phyloP scores from a whole-genome alignment of 2,797 vertebrate genomes.

The Gallinago solitaria region DNA sequence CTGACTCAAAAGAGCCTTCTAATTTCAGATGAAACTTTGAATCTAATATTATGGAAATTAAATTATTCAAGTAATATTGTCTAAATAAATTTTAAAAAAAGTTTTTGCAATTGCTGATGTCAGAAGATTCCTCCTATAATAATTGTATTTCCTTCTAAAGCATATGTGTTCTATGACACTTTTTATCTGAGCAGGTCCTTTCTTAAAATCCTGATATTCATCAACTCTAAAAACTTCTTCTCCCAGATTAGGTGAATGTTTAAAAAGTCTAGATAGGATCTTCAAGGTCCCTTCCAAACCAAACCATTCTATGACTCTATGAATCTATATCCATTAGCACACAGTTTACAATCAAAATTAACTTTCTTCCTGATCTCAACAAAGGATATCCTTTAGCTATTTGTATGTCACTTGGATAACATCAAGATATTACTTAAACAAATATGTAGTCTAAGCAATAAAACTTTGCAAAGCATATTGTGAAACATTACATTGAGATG shows the following conservation, averaged over 20 bases:
- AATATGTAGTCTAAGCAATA: not conserved
- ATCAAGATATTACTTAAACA: not conserved
- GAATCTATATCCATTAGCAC: not conserved
- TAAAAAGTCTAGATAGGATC: not conserved
- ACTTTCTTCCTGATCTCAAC: not conserved
- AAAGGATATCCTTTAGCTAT: not conserved
- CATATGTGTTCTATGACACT: not conserved
- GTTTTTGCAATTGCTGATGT: not conserved
- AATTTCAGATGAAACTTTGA: not conserved
- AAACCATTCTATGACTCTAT: no score
- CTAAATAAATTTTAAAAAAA: not conserved
- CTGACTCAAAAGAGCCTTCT: not conserved
- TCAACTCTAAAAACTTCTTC: not conserved
- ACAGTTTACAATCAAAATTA: not conserved
- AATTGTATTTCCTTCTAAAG: not conserved
- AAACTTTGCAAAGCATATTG: not conserved
- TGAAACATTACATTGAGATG: not conserved
- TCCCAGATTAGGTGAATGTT: not conserved
- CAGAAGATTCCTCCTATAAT: not conserved
- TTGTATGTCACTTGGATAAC: not conserved
- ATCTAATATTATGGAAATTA: not conserved
- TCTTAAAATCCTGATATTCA: not conserved
- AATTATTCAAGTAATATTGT: not conserved
- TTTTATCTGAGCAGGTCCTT: slow-evolving; percentile 10
- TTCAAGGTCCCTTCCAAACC: no score